Percentiles rank a stretch among this genome's conserved stretches.
These are phyloP conservation scores for Drosophila nr. perissopoda DNA, from an alignment of 2,888 invertebrate species.

Conservation along the genomic window DNA sequence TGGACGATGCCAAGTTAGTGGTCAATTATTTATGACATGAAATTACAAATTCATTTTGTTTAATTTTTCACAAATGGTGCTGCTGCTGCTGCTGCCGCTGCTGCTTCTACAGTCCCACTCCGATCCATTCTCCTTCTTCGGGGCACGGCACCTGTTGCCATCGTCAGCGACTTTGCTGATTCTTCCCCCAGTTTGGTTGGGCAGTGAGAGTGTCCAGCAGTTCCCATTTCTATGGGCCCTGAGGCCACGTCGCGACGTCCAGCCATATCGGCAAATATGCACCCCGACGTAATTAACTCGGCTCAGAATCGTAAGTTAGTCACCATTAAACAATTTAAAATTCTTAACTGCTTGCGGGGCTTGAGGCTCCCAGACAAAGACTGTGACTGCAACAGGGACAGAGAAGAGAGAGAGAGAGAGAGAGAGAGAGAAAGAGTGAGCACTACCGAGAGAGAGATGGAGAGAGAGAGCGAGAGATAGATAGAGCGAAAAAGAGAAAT, in stretches of 20 bases:
- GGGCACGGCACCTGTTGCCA: constrained; percentile 60
- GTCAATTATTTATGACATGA: constrained; percentile 85
- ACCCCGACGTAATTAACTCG: constrained; percentile 81
- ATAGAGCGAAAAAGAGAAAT: not conserved
- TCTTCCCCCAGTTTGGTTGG: not conserved
- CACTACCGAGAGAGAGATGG: not conserved
- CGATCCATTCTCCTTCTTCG: not conserved
- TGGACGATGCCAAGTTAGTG: constrained; percentile 71
- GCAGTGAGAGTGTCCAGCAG: constrained; percentile 61
- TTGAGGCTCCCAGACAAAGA: constrained; percentile 28
- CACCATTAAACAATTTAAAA: constrained; percentile 81
- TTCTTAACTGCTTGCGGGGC: constrained; percentile 71
- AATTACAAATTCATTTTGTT: constrained; percentile 85
- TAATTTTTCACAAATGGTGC: constrained; percentile 82
- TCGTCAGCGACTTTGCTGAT: constrained; percentile 12
- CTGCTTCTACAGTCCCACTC: not conserved
- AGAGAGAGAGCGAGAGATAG: not conserved
- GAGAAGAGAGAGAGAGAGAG: constrained; percentile 1
- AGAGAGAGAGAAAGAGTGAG: not conserved
- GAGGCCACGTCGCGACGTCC: constrained; percentile 48
- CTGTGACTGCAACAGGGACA: constrained; percentile 11
- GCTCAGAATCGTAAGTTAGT: constrained; percentile 81
- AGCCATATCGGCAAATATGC: constrained; percentile 80
- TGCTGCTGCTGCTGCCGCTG: constrained; percentile 17
- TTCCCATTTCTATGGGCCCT: constrained; percentile 71